Evolutionary conservation across 2,888 invertebrate genomes (phyloP).

Genomic region (Pyrgus malvae): DNA sequence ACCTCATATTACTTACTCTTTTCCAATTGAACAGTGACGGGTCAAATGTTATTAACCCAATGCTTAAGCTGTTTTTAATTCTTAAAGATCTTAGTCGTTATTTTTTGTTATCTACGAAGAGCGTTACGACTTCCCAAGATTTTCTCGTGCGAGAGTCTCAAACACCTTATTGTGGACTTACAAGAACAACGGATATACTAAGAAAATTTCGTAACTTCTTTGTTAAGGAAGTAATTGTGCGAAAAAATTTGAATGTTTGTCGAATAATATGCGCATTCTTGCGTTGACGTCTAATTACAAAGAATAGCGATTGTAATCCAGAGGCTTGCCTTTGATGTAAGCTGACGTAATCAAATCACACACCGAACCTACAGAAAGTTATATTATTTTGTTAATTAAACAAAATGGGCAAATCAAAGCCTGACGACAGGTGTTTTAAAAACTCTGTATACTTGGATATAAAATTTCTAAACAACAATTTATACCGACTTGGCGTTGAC

Average conservation of each 20-base stretch:
- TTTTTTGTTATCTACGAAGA: conserved; percentile 6
- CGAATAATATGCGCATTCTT: conserved; percentile 48
- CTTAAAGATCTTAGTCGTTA: conserved; percentile 2
- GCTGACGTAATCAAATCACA: conserved; percentile 16
- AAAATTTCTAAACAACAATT: too few species aligned
- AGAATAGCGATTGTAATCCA: conserved; percentile 20
- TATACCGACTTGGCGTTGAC: too few species aligned
- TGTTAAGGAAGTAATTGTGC: conserved; percentile 75
- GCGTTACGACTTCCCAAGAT: conserved; percentile 50
- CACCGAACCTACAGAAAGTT: conserved; percentile 6
- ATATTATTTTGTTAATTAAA: background rate
- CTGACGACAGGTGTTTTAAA: too few species aligned
- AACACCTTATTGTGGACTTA: conserved; percentile 61
- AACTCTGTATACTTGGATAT: too few species aligned
- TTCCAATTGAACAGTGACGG: too few species aligned
- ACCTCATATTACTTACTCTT: too few species aligned
- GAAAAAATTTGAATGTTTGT: conserved; percentile 52
- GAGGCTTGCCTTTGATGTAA: conserved; percentile 3
- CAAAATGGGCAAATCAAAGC: too few species aligned
- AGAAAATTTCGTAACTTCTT: conserved; percentile 72
- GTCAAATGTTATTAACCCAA: too few species aligned
- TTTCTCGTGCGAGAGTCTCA: conserved; percentile 52
- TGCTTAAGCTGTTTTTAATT: background rate
- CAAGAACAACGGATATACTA: conserved; percentile 67
- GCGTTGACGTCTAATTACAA: conserved; percentile 28